Conservation (phyloP, 2,113 vertebrate species). For the Eolophus roseicapilla region DNA sequence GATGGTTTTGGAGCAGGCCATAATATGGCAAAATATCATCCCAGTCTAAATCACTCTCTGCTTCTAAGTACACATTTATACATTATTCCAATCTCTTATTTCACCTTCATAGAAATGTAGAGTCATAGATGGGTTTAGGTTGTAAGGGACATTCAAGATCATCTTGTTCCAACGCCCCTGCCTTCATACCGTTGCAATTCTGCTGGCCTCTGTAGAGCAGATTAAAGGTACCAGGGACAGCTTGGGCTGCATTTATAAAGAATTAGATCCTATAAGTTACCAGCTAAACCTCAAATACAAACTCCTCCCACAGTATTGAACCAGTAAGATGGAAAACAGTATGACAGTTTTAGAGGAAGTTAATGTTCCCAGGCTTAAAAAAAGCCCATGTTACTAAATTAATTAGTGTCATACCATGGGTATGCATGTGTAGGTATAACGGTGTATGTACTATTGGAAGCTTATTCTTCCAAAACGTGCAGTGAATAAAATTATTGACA, state of each 20-base stretch:
- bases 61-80: rapidly evolving
- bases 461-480: neutral
- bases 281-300: neutral
- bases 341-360: neutral
- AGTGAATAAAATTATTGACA: neutral
- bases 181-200: neutral
- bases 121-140: neutral
- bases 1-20: neutral
- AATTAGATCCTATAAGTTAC: neutral
- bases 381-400: neutral
- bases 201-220: neutral
- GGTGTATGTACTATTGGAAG: neutral
- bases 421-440: neutral
- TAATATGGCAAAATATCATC: neutral
- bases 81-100: neutral
- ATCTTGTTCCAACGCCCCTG: neutral
- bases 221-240: neutral
- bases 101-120: neutral
- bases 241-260: neutral
- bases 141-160: neutral
- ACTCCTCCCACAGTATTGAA: neutral
- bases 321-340: neutral
- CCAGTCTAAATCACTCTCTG: neutral
- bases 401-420: neutral
- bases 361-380: neutral